phyloP scores from a whole-genome alignment of 92 coral and sea anemone species.

The Parazoanthus swiftii region DNA sequence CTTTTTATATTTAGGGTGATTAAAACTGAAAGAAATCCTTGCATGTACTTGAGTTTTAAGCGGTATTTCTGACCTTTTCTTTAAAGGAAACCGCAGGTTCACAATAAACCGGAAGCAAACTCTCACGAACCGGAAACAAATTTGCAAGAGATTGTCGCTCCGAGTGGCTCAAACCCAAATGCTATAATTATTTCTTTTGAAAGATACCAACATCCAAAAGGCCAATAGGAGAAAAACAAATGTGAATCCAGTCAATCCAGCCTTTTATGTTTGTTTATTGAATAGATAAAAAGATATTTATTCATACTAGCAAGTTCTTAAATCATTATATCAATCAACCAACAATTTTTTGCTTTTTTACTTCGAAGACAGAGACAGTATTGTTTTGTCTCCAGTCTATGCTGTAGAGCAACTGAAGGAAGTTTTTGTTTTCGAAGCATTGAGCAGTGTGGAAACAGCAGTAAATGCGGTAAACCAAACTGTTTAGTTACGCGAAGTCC shows the following conservation, averaged over 20 bases:
- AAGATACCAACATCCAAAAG: constrained; percentile 6
- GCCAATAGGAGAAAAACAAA: background rate
- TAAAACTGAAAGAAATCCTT: constrained; percentile 9
- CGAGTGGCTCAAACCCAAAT: too few species aligned
- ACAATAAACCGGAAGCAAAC: constrained; percentile 68
- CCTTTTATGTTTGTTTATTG: too few species aligned
- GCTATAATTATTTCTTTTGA: background rate
- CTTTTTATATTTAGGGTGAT: constrained; percentile 11
- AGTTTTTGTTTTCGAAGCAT: too few species aligned
- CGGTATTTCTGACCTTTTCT: constrained; percentile 36
- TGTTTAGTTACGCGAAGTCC: too few species aligned
- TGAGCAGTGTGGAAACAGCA: too few species aligned
- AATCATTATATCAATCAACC: background rate
- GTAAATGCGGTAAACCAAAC: too few species aligned
- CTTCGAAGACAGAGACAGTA: background rate
- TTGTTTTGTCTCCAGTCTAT: too few species aligned
- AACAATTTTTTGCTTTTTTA: too few species aligned
- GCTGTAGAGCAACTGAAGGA: too few species aligned
- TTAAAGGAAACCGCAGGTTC: constrained; percentile 25
- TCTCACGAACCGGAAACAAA: constrained; percentile 71
- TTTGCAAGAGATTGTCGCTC: constrained; percentile 2
- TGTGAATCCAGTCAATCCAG: background rate
- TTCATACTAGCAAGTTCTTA: background rate
- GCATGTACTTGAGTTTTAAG: constrained; percentile 26
- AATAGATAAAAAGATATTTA: too few species aligned